Conservation (phyloP, 2,797 vertebrate species). For the Pseudochirops corinnae region DNA sequence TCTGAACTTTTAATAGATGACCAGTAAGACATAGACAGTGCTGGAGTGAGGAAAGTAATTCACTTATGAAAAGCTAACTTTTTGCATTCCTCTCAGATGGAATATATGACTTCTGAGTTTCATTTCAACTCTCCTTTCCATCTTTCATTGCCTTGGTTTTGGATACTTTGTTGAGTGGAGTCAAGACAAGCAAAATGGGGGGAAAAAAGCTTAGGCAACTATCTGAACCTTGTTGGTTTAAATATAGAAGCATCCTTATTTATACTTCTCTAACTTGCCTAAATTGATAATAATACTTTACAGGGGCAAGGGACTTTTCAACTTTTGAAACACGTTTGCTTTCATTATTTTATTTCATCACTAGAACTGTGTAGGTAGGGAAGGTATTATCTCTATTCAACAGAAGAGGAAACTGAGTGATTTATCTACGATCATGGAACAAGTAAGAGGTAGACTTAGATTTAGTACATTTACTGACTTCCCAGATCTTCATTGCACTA, state of each 20-base stretch:
- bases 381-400: background rate
- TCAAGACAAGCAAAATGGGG: background rate
- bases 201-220: background rate
- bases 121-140: background rate
- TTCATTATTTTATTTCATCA: background rate
- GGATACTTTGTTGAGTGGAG: background rate
- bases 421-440: background rate
- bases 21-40: background rate
- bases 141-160: background rate
- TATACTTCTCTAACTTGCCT: background rate
- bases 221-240: background rate
- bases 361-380: background rate
- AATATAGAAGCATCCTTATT: background rate
- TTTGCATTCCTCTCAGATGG: background rate
- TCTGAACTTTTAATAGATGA: background rate
- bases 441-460: background rate
- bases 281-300: background rate
- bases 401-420: constrained; percentile 18
- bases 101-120: background rate
- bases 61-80: background rate
- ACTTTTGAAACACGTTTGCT: background rate
- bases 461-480: background rate
- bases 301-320: background rate
- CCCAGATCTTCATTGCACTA: background rate
- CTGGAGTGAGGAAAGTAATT: background rate